Base-by-base conservation (phyloP, 2,888 invertebrate species). In the Archips xylosteana region DNA sequence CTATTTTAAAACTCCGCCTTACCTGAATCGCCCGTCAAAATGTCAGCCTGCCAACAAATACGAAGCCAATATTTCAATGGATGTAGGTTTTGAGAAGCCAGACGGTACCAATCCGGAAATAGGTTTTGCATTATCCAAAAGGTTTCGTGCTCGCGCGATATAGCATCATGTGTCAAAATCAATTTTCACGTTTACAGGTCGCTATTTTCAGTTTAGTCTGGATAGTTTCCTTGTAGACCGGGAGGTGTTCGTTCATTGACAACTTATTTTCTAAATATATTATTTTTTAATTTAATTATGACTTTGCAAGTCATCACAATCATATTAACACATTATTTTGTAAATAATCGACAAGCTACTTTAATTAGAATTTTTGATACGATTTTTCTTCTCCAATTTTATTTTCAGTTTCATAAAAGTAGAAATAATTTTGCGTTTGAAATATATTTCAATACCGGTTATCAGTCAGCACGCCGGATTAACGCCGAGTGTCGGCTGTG, bases 181-280 rank as follows among this genome's bases (percentile, higher is more conserved):
- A 92, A 91, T 92, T 91, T 91, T 85, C 89, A 87, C 89, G 83
- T 90, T 91, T 89, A 89, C 87, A 88, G 88, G 82, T 87, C 81
- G 88, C 92, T 92, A 92, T 92, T 92, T 91, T 87, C 85, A 87
- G 87, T 87, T 85, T 85, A 83, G 87, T 83, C 85, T 83, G 83
- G 78, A 80, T 83, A 79, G 78, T 78, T 79, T 80, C 77, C 76
- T 72, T 77, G 66, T 86, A 87, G 87, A 69, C 76, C 75, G 75
- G 77, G 87, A 87, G 86, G 34, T 69, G 59, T 61, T 13, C 4
- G 6, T 6, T 54, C 54, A 9, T 1, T n/a, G 13, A 23, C 23
- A 9, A 23, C 6, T 23, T n/a, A 5, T 5, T 49, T 49, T 5
- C 5, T 49, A n/a, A 13, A 49, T n/a, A n/a, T 49, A 49, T 13